These are phyloP conservation scores for Drosophila nikananu DNA, from an alignment of 1,140 invertebrate species.

Conservation along the genomic window DNA sequence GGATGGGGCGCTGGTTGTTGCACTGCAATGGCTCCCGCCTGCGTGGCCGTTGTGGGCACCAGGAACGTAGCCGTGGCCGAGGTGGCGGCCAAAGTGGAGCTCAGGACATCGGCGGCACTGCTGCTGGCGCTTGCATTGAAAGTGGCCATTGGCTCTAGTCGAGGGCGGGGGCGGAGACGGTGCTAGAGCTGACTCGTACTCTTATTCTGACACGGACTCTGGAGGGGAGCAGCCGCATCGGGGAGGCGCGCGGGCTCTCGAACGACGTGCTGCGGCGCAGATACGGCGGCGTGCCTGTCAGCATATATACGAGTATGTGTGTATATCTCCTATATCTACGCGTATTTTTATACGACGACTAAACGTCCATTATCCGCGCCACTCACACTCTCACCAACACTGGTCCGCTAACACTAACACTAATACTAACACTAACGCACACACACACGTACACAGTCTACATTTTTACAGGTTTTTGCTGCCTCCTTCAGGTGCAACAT, in stretches of 20 bases:
- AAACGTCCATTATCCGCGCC: conserved; percentile 70
- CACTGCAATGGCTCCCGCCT: conserved; percentile 21
- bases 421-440: conserved; percentile 30
- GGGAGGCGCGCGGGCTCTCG: conserved; percentile 15
- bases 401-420: conserved; percentile 47
- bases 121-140: conserved; percentile 66
- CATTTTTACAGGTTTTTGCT: conserved; percentile 79
- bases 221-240: conserved; percentile 27
- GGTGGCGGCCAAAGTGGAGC: conserved; percentile 60
- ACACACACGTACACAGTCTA: conserved; percentile 66
- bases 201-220: conserved; percentile 1
- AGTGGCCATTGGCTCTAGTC: conserved; percentile 64
- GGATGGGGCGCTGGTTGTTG: conserved; percentile 35
- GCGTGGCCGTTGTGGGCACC: conserved; percentile 65
- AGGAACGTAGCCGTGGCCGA: conserved; percentile 66
- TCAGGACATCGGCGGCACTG: conserved; percentile 72
- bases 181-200: conserved; percentile 14
- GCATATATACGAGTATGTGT: conserved; percentile 25
- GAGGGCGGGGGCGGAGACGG: conserved; percentile 2
- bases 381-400: conserved; percentile 43
- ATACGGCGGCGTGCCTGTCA: conserved; percentile 45
- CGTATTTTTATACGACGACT: conserved; percentile 57
- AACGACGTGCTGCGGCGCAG: conserved; percentile 53
- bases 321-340: conserved; percentile 46
- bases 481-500: conserved; percentile 68